Conservation (phyloP, 2,888 invertebrate genomes). For the Dryocosmus kuriphilus region DNA sequence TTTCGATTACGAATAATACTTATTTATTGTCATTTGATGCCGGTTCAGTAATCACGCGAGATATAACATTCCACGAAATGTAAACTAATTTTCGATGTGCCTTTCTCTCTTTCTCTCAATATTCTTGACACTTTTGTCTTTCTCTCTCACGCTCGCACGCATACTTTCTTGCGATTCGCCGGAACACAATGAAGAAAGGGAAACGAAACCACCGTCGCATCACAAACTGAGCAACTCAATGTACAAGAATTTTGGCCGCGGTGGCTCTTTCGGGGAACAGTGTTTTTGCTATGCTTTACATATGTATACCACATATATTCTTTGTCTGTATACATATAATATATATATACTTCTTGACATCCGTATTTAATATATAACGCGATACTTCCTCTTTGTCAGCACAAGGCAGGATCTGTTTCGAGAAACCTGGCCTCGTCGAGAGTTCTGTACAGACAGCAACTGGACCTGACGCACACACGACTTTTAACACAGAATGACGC, state of each 20-base stretch:
- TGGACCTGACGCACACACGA: conserved; percentile 58
- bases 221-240: conserved; percentile 59
- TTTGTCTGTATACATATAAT: conserved; percentile 48
- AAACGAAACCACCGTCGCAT: conserved; percentile 44
- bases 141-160: conserved; percentile 39
- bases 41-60: conserved; percentile 50
- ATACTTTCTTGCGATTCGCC: conserved; percentile 29
- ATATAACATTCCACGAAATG: conserved; percentile 53
- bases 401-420: conserved; percentile 51
- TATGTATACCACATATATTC: conserved; percentile 57
- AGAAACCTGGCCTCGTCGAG: conserved; percentile 20
- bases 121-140: conserved; percentile 38
- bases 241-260: conserved; percentile 60
- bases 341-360: conserved; percentile 55
- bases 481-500: conserved; percentile 74
- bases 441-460: conserved; percentile 56
- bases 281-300: conserved; percentile 52
- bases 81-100: conserved; percentile 48
- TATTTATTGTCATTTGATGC: conserved; percentile 69
- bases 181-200: conserved; percentile 48
- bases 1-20: conserved; percentile 64
- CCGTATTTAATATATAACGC: conserved; percentile 55
- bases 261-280: conserved; percentile 53
- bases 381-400: conserved; percentile 51
- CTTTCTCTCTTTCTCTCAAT: conserved; percentile 40